phyloP scores from a whole-genome alignment of 92 coral and sea anemone species.

The Paramuricea clavata region DNA sequence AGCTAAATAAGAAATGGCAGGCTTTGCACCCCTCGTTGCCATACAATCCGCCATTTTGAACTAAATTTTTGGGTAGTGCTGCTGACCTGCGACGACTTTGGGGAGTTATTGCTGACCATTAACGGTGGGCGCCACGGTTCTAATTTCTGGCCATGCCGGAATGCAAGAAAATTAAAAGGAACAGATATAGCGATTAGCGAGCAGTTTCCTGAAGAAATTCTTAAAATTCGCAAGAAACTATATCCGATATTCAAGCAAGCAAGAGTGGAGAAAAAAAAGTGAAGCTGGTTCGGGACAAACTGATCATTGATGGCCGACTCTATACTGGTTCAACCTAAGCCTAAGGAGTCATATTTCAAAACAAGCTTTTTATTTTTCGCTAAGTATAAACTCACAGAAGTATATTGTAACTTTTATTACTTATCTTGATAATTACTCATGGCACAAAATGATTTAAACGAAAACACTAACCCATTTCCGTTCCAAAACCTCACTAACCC shows the following conservation, averaged over 20 bases:
- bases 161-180: conserved; percentile 45
- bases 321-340: no score
- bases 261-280: conserved; percentile 39
- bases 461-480: no score
- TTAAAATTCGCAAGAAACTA: conserved; percentile 33
- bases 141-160: conserved; percentile 6
- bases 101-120: no score
- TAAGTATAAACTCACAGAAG: no score
- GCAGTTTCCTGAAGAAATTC: conserved; percentile 63
- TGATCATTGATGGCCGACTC: conserved; percentile 16
- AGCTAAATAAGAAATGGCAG: not conserved
- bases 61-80: no score
- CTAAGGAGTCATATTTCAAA: no score
- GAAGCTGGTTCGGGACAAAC: conserved; percentile 36
- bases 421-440: no score
- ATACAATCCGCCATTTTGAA: conserved; percentile 1
- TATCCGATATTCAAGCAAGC: conserved; percentile 44
- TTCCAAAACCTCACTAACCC: no score
- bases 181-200: conserved; percentile 50
- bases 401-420: no score
- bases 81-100: no score
- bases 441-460: no score
- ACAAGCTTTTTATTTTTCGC: no score
- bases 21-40: not conserved
- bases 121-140: conserved; percentile 1